Percentiles rank a stretch among this genome's conserved stretches.
phyloP scores from a whole-genome alignment of 2,888 invertebrate genomes.

The Caenorhabditis uteleia region DNA sequence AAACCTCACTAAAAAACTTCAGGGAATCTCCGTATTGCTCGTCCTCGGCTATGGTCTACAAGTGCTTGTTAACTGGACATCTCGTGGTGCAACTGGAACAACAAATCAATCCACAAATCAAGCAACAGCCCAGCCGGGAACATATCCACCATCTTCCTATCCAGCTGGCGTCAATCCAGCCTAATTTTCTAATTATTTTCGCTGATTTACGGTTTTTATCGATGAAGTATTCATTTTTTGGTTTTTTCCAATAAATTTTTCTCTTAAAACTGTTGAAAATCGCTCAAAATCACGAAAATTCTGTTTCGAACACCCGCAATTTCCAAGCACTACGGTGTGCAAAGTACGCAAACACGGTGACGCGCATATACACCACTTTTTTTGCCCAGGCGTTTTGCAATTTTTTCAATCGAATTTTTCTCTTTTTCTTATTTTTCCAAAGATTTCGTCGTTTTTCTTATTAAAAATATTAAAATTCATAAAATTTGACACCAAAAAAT shows the following conservation, averaged over 20 bases:
- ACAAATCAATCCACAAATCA: conserved; percentile 13
- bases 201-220: no score
- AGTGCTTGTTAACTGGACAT: conserved; percentile 22
- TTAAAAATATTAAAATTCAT: neutral
- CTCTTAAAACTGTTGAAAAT: no score
- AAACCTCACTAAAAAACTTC: no score
- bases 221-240: no score
- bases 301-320: no score
- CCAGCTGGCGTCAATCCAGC: conserved; percentile 48
- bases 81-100: conserved; percentile 5
- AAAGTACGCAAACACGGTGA: conserved; percentile 10
- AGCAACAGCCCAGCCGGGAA: conserved; percentile 39
- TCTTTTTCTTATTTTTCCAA: neutral
- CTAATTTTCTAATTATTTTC: conserved; percentile 25
- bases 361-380: conserved; percentile 3
- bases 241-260: no score
- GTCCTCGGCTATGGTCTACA: conserved; percentile 34
- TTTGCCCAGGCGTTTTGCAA: neutral
- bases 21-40: conserved; percentile 15
- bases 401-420: neutral
- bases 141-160: conserved; percentile 13
- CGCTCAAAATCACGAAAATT: no score
- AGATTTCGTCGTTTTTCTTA: neutral
- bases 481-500: no score
- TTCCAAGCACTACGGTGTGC: conserved; percentile 4